These are phyloP conservation scores for Lamellibrachia satsuma DNA, from an alignment of 2,888 invertebrate species.

Conservation along the genomic window DNA sequence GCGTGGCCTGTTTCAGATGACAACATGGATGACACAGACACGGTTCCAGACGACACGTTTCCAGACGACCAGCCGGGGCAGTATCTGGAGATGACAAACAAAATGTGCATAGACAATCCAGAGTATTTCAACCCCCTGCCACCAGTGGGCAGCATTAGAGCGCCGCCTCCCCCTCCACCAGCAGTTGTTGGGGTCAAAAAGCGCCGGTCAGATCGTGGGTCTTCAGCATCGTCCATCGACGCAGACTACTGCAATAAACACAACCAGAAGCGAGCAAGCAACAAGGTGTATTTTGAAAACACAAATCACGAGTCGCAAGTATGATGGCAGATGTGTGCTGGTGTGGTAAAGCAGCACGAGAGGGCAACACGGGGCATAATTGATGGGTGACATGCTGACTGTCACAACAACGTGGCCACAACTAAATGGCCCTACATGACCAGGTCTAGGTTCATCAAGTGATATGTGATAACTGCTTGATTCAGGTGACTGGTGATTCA, in stretches of 20 bases:
- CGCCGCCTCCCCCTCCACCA: background rate
- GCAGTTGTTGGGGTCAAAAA: background rate
- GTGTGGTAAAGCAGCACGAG: background rate
- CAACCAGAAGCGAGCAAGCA: background rate
- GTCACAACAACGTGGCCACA: background rate
- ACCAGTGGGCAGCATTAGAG: background rate
- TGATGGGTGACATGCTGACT: background rate
- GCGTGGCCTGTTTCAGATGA: background rate
- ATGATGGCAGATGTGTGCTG: background rate
- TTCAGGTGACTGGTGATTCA: background rate
- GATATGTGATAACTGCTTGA: background rate
- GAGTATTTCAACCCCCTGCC: background rate
- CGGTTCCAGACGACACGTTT: background rate
- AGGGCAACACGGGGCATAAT: background rate
- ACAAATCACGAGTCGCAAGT: slow-evolving; percentile 1
- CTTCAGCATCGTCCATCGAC: background rate
- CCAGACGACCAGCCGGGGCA: background rate
- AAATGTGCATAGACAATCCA: background rate
- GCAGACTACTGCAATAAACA: slow-evolving; percentile 10
- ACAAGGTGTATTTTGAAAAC: slow-evolving; percentile 1
- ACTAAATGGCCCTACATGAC: background rate
- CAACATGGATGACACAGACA: background rate
- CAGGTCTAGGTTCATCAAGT: background rate
- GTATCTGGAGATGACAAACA: background rate
- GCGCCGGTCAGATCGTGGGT: background rate